Base-by-base conservation (phyloP, 2,888 invertebrate genomes). In the Pyrrhosoma nymphula region DNA sequence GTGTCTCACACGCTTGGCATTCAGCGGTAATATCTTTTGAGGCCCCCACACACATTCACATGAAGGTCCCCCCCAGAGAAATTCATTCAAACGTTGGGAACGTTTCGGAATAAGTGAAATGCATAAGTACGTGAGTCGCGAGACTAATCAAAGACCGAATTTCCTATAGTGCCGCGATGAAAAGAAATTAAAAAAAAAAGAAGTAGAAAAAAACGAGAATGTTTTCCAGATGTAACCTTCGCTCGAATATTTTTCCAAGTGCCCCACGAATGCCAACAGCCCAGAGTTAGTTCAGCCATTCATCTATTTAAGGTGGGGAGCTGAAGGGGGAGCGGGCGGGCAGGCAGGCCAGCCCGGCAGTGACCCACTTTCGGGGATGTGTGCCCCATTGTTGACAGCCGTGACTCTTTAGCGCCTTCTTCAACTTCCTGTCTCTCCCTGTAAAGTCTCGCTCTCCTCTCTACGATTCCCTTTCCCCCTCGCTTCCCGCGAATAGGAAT, bases 211-310 rank as follows among this genome's bases (percentile, higher is more conserved):
- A 26, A 14, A 35, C 35, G 14, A 18, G 82, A 82, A 35, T 35
- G 12, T 35, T 82, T 82, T 82, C 82, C 35, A 82, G 82, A 82
- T 82, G 82, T 35, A 82, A 82, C 82, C 82, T 82, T 82, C 30
- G 82, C 35, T 18, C 35, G 82, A 82, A 35, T 82, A 82, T 82
- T 82, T 69, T 16, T 26, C 82, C 35, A 82, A 82, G 82, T 14
- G 35, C 82, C 35, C 35, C 82, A 35, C 69, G 82, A 82, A 35
- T 35, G 30, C 82, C 82, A 82, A 35, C 30, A 82, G 69, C 14
- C 82, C 69, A 0, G n/a, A n/a, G n/a, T 1, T 26, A 69, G 69
- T 26, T 26, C n/a, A 82, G 16, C 82, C 82, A 82, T 82, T 82
- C 82, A 82, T 82, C 82, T 35, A 35, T 82, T 82, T 82, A 82